phyloP scores from a whole-genome alignment of 2,113 vertebrate genomes.

The Phyllopteryx taeniolatus region DNA sequence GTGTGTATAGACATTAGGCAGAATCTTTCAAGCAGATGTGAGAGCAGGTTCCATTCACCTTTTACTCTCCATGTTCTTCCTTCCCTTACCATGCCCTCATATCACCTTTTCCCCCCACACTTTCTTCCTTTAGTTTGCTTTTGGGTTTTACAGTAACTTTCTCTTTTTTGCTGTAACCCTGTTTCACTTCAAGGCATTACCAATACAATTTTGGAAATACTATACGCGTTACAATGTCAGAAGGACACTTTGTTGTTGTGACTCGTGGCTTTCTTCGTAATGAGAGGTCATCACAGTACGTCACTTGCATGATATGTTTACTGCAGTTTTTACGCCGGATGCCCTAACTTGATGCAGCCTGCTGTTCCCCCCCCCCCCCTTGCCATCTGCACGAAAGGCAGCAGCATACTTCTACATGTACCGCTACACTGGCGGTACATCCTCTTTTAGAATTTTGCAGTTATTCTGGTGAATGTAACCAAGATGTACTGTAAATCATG shows the following conservation, averaged over 20 bases:
- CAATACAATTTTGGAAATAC: too few relatives aligned
- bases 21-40: constrained; percentile 71
- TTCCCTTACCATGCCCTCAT: constrained; percentile 43
- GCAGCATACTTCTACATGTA: background rate
- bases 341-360: too few relatives aligned
- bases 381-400: background rate
- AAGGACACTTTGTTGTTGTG: too few relatives aligned
- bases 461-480: background rate
- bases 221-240: too few relatives aligned
- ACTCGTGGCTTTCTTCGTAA: too few relatives aligned
- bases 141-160: background rate
- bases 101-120: constrained; percentile 21
- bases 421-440: background rate
- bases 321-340: too few relatives aligned
- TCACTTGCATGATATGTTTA: too few relatives aligned
- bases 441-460: background rate
- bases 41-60: constrained; percentile 44
- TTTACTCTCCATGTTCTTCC: constrained; percentile 34
- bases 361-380: too few relatives aligned
- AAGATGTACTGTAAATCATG: background rate
- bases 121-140: constrained; percentile 45
- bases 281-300: too few relatives aligned
- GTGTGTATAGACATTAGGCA: constrained; percentile 32
- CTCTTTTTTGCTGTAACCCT: too few relatives aligned
- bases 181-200: too few relatives aligned